Base-by-base conservation (phyloP, 2,888 invertebrate genomes). In the Physocephala rufipes region DNA sequence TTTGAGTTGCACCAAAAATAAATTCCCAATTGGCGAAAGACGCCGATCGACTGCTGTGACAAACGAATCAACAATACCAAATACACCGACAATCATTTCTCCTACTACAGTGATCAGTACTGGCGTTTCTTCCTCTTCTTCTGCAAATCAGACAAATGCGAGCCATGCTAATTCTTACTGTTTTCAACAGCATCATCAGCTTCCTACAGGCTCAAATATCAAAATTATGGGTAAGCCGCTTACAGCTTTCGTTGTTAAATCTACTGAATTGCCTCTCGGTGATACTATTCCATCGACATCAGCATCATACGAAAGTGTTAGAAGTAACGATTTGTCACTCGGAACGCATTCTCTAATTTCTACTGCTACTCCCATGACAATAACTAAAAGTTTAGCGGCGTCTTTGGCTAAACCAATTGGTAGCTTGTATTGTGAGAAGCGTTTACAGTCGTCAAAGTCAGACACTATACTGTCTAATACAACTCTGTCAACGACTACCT, bases 1-100 rank as follows among this genome's bases (percentile, higher is more conserved):
- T 80, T 84, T 89, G 74, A 88, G 88, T 74, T 89, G 88, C 82
- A 88, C 88, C 76, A 88, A 89, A 77, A 89, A 89, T 81, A 89
- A 89, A 82, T 89, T 89, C 85, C 89, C 89, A 75, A 89, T 89
- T 75, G 87, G 85, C 72, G 84, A 86, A 77, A 83, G 86, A 63
- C 78, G 73, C 67, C 78, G 77, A 26, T 51, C 51, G 16, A 19
- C 59, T 13, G 26, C 67, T 16, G 21, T 49, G 53, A 24, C 51
- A 36, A 26, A 45, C 16, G 45, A 47, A 28, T 47, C 74, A 21
- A 67, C 76, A 47, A 68, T 74, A 24, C 67, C 73, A 12, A n/a
- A n/a, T n/a, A 71, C 75, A 28, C 69, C 67, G 3, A 71, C 66
- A 62, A 71, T 69, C 1, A 26, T 26, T 2, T n/a, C 45, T 0